Percentiles rank a stretch among this genome's conserved stretches.
phyloP scores from a whole-genome alignment of 2,888 invertebrate genomes.

The Diplolepis rosae region DNA sequence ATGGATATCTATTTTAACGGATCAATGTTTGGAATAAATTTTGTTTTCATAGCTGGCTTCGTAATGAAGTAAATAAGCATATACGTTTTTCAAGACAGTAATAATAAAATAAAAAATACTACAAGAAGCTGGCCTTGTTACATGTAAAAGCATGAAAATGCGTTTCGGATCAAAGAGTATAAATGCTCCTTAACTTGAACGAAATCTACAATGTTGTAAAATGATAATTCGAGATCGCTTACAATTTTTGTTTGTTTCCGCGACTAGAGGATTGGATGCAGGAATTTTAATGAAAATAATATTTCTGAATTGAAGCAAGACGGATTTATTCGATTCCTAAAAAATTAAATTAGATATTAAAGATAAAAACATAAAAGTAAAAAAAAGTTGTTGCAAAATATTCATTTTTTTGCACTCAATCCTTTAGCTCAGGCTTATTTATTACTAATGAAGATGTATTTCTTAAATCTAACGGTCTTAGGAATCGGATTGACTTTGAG shows the following conservation, averaged over 20 bases:
- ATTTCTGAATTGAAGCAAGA: neutral
- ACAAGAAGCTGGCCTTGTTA: neutral
- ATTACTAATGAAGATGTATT: slow-evolving; percentile 1
- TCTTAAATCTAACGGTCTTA: slow-evolving; percentile 19
- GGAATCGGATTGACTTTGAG: slow-evolving; percentile 28
- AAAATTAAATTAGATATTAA: neutral
- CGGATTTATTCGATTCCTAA: neutral
- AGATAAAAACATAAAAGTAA: neutral
- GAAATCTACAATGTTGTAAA: neutral
- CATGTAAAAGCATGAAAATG: slow-evolving; percentile 16
- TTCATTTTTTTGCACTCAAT: slow-evolving; percentile 2
- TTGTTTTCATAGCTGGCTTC: slow-evolving; percentile 3
- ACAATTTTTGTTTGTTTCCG: neutral
- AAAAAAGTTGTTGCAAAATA: neutral
- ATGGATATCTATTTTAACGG: neutral
- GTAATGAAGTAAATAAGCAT: slow-evolving; percentile 8
- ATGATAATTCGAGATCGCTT: neutral
- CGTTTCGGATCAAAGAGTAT: neutral
- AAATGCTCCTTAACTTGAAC: neutral
- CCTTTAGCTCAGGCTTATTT: slow-evolving; percentile 17
- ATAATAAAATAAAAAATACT: neutral
- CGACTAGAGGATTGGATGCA: slow-evolving; percentile 20
- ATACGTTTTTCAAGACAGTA: neutral
- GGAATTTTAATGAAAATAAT: neutral
- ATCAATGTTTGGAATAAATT: neutral